phyloP scores from a whole-genome alignment of 2,888 invertebrate species.

The Clistopyga incitator region DNA sequence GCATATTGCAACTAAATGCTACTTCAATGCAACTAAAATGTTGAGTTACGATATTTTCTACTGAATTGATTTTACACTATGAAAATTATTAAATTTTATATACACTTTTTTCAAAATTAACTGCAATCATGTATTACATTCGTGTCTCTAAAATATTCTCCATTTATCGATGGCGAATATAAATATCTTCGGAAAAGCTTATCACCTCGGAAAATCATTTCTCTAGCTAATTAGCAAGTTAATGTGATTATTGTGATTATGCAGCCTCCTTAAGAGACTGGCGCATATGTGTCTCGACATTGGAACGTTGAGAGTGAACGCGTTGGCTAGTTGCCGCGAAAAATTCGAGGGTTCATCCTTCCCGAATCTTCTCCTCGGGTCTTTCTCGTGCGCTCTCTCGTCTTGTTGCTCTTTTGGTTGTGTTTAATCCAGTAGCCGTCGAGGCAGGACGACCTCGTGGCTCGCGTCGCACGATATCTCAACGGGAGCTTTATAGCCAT shows the following conservation, averaged over 20 bases:
- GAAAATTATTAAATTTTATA: no score
- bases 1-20: no score
- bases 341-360: constrained; percentile 50
- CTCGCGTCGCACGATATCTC: constrained; percentile 43
- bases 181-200: no score
- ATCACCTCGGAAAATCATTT: neutral
- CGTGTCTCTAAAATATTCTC: no score
- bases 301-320: constrained; percentile 38
- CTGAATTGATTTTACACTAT: no score
- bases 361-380: constrained; percentile 43
- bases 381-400: constrained; percentile 62
- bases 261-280: neutral
- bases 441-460: constrained; percentile 42
- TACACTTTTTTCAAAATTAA: no score
- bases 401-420: constrained; percentile 57
- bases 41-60: no score
- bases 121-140: no score
- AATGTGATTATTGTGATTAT: no score
- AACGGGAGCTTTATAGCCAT: constrained; percentile 53
- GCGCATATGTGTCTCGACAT: constrained; percentile 14
- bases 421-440: constrained; percentile 50
- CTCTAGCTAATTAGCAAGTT: constrained; percentile 4
- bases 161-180: no score
- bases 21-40: no score
- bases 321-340: constrained; percentile 66